Percentiles rank a stretch among this genome's conserved stretches.
Evolutionary conservation across 2,113 vertebrate genomes (phyloP).

Genomic region (Hydropotes inermis): DNA sequence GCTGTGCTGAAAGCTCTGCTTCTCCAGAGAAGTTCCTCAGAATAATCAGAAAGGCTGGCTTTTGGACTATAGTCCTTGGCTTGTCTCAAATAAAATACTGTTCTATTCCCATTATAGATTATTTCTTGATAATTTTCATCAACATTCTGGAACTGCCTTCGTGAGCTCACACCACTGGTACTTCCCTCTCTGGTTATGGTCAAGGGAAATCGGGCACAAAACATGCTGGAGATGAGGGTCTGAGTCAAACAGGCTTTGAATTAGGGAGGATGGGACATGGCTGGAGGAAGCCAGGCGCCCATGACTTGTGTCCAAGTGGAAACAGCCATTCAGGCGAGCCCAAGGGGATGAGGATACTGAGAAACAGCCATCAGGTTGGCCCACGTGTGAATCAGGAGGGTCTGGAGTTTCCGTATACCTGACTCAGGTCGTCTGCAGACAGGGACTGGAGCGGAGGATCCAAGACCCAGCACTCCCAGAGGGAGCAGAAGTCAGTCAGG

Average conservation of each 20-base stretch:
- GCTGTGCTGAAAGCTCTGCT: background rate
- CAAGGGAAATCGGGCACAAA: background rate
- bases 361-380: background rate
- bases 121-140: background rate
- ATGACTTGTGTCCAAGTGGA: background rate
- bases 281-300: background rate
- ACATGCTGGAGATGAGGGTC: background rate
- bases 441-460: background rate
- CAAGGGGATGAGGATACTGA: background rate
- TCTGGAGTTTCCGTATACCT: fast-evolving
- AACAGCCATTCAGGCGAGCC: fast-evolving
- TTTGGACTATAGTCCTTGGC: background rate
- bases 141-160: background rate
- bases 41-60: background rate
- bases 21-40: background rate
- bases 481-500: too few relatives aligned
- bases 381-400: background rate
- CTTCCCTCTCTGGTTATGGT: background rate
- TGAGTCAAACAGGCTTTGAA: background rate
- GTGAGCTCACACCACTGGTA: fast-evolving
- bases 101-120: background rate
- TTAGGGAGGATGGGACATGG: background rate
- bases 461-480: background rate
- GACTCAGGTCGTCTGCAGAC: background rate
- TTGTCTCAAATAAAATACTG: background rate